Percentiles rank a stretch among this genome's conserved stretches.
Conservation (phyloP, 2,888 invertebrate genomes). For the Synanthedon vespiformis region DNA sequence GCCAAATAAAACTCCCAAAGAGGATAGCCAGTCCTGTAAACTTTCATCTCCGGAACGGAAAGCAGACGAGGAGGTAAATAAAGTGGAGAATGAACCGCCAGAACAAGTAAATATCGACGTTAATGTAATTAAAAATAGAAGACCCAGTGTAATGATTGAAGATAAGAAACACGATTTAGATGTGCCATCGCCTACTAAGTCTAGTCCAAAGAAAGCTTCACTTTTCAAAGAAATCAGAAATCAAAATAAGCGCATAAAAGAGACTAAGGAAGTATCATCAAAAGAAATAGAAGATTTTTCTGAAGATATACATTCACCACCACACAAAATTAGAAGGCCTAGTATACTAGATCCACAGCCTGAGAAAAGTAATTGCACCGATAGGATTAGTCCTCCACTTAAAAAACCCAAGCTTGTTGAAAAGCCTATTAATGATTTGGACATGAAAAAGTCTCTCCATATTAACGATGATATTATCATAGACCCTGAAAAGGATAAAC, state of each 20-base stretch:
- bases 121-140: slow-evolving; percentile 20
- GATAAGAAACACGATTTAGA: slow-evolving; percentile 17
- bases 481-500: slow-evolving; percentile 40
- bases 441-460: slow-evolving; percentile 29
- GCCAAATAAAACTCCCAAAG: slow-evolving; percentile 63
- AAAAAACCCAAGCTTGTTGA: slow-evolving; percentile 23
- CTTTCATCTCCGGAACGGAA: slow-evolving; percentile 73
- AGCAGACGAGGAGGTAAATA: slow-evolving; percentile 72
- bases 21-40: slow-evolving; percentile 71
- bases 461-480: slow-evolving; percentile 21
- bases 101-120: slow-evolving; percentile 33
- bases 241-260: background rate
- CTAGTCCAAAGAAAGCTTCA: slow-evolving; percentile 33
- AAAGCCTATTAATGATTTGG: slow-evolving; percentile 17
- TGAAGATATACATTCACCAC: slow-evolving; percentile 6
- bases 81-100: slow-evolving; percentile 47
- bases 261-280: slow-evolving; percentile 11
- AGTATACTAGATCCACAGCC: slow-evolving; percentile 17
- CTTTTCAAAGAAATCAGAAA: background rate
- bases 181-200: slow-evolving; percentile 15
- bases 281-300: slow-evolving; percentile 17
- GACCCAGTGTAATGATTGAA: slow-evolving; percentile 37
- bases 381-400: slow-evolving; percentile 20
- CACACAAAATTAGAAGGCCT: slow-evolving; percentile 18
- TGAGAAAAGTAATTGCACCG: background rate